Evolutionary conservation across 2,888 invertebrate species (phyloP), one percentile per base, ranked within the genome.

Genomic region (Laspeyria flexula): DNA sequence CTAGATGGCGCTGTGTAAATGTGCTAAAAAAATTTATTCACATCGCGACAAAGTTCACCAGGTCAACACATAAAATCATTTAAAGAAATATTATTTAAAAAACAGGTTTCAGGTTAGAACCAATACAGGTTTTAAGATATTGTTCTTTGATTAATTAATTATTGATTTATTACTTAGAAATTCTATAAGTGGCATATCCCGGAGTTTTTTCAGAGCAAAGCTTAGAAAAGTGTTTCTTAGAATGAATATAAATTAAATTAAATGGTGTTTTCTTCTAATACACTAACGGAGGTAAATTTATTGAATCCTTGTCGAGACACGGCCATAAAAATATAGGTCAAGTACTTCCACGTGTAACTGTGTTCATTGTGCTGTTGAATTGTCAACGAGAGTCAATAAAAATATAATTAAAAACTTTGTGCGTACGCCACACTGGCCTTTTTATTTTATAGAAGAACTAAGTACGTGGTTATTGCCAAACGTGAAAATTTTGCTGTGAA

Each of bases 261-360:
- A 12, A 33, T 34, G 7, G 3, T 38, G 16, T 16, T 46, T 46
- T 33, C 31, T 39, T 38, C 11, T 7, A 37, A 21, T 21, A 21
- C 9, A 9, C 13, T 16, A 7, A 7, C 34, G 29, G n/a, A 18
- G 21, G 10, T 21, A 31, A 21, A 40, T 34, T 40, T 46, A 40
- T 46, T 12, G 21, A 34, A 40, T 11, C 25, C 23, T 12, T 39
- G 10, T 46, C 27, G 31, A 43, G 52, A 58, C 41, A 54, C 48
- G 55, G 34, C 21, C 16, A 55, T 53, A 52, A 52, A 51, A 58
- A 68, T 60, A 34, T 64, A 43, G 66, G 69, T 69, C 64, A 69
- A 65, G 60, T 46, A 51, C 43, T n/a, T 2, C 21, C 16, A 35
- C 18, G 16, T 44, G 25, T 44, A 35, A 43, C 34, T 21, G 16